Conservation (phyloP, 2,797 vertebrate genomes). For the Neopelma chrysocephalum region DNA sequence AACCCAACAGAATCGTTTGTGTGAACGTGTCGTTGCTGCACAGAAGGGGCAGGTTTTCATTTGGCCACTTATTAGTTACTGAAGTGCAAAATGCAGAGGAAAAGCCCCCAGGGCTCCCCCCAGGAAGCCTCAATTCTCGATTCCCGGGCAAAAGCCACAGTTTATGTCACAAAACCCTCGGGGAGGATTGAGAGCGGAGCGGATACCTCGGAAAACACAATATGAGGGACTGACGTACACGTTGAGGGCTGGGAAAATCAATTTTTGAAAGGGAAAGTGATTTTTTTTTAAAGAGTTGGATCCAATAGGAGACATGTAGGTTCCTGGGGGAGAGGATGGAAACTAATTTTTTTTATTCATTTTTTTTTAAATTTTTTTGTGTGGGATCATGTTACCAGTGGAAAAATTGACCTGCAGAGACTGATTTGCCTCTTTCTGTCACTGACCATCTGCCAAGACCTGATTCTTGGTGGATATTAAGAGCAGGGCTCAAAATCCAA, state of each 20-base stretch:
- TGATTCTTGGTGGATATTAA: background rate
- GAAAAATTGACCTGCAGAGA: slow-evolving; percentile 53
- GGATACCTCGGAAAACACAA: background rate
- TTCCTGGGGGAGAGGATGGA: slow-evolving; percentile 20
- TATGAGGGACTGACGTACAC: background rate
- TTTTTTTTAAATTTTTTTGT: too few relatives aligned
- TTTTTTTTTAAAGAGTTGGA: background rate
- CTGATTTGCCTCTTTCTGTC: slow-evolving; percentile 11
- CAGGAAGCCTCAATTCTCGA: background rate
- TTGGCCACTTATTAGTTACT: background rate
- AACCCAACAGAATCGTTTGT: background rate
- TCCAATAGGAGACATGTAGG: background rate
- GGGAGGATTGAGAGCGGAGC: background rate
- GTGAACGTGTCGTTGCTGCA: rapidly evolving
- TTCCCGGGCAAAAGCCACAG: slow-evolving; percentile 30
- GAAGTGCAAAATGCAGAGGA: background rate
- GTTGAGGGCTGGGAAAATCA: background rate
- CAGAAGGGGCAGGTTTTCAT: background rate
- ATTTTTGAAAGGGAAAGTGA: background rate
- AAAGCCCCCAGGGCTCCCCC: background rate
- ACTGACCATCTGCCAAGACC: slow-evolving; percentile 38
- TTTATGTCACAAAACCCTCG: slow-evolving; percentile 25
- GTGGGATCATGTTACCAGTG: background rate
- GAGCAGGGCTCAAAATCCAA: background rate
- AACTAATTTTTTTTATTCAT: background rate